These are phyloP conservation scores for Neosilurus mollespiculum DNA, from an alignment of 2,797 vertebrate species.

Conservation along the genomic window DNA sequence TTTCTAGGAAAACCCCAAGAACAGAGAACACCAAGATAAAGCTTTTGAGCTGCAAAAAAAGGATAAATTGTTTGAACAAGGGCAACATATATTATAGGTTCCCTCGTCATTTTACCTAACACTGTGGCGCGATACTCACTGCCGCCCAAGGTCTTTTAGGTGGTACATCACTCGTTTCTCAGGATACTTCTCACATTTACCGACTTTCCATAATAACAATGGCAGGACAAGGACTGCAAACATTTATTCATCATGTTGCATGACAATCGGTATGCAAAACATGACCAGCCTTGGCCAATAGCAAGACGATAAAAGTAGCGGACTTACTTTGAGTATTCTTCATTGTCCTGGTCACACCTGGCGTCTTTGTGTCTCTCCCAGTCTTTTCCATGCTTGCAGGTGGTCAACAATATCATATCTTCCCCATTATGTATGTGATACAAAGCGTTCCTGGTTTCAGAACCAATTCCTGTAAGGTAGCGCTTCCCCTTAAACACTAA, in stretches of 20 bases:
- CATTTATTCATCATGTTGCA: background rate
- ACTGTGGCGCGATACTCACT: background rate
- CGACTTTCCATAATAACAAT: background rate
- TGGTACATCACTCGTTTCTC: constrained; percentile 17
- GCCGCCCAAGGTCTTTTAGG: background rate
- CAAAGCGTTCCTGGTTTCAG: constrained; percentile 81
- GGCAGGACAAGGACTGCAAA: background rate
- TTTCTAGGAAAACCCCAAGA: background rate
- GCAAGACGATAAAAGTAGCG: constrained; percentile 1
- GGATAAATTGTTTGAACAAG: background rate
- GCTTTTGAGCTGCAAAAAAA: background rate
- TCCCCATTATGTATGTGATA: constrained; percentile 80
- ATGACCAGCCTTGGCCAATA: constrained; percentile 29
- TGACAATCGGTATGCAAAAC: background rate
- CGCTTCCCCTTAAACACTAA: constrained; percentile 83
- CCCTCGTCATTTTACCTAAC: background rate
- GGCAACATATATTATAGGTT: background rate
- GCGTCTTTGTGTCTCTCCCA: constrained; percentile 81
- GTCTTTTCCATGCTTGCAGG: constrained; percentile 82
- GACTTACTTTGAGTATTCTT: constrained; percentile 82
- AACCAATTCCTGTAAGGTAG: constrained; percentile 81
- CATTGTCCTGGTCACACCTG: constrained; percentile 75
- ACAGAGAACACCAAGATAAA: background rate
- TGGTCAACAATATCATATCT: constrained; percentile 79
- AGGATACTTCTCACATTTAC: background rate